Evolutionary conservation across 2,113 vertebrate species (phyloP), one percentile per base, ranked within the genome.

Genomic region (Choloepus hoffmanni): DNA sequence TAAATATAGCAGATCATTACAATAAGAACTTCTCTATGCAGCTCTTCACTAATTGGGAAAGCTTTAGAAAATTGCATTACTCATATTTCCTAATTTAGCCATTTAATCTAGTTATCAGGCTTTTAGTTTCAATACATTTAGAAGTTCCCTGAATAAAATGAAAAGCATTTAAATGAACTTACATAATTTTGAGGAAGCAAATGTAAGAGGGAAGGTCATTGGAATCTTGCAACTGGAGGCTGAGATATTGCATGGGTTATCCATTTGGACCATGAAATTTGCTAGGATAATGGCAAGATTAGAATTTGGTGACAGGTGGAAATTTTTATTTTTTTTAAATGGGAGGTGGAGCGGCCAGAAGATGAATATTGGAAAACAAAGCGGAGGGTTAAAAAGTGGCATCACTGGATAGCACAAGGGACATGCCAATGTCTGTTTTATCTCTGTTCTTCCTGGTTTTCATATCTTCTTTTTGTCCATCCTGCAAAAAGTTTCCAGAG

Each of bases 131-230:
- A 58, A 40, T 55, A 55, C 14, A 43, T 43, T 50, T 85, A 28
- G 90, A 90, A 62, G 19, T 74, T 76, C n/a, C n/a, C 43, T 72
- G 72, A 92, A 67, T 53, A 65, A 84, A 74, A 76, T 45, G 53
- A 30, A 60, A 92, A 89, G 43, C 43, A 50, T 65, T 90, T 55
- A 78, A 85, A 48, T 19, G 81, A 83, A 40, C 10, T 43, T 89
- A 9, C 1, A 19, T 43, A 72, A 53, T 82, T 73, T 53, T 33
- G 40, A 53, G 53, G 48, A 78, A 83, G 43, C 40, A 58, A 43
- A 33, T 65, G 33, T 33, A 68, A 58, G 55, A 36, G 15, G 24
- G 15, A 67, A 65, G 76, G 68, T 45, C 68, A 13, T 6, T 63
- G 43, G 50, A 63, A 58, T 53, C 43, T 7, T 11, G 68, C 67